Evolutionary conservation across 2,797 vertebrate species (phyloP), one percentile per base, ranked within the genome.

Genomic region (Simalia tracyae): DNA sequence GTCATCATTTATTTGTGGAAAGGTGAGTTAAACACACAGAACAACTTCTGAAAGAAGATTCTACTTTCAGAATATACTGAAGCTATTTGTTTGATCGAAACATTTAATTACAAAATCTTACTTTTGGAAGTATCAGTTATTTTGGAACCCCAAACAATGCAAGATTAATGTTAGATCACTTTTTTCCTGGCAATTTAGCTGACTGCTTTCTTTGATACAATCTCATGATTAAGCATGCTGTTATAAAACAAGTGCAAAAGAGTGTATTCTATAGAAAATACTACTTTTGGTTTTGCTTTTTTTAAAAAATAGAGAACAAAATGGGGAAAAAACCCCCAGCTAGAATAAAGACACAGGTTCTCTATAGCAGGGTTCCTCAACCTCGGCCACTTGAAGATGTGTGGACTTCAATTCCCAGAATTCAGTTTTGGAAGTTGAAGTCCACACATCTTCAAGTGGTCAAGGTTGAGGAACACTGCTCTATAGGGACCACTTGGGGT

Each of bases 1-100:
- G 31, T 31, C 59, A 85, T 72, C 91, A 94, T 84, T 87, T 54
- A 84, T 93, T 93, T 94, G 85, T 63, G 50, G 84, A 92, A 93
- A 54, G 42, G 84, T 22, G 56, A 50, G 91, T n/a, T 89, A 92
- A 94, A 95, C 93, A 89, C 66, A 68, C 0, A 0, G 57, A 92
- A 84, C 54, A 76, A 81, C 14, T 17, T 94, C 81, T 95, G 90
- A 88, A 91, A 91, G 19, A 56, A 92, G 60, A 61, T 60, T 50
- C 81, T 19, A 54, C 36, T 89, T 89, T 68, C 19, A 56, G 14
- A 42, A 85, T 60, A 63, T 66, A 57, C 28, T 90, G 17, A n/a
- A 64, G 84, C 54, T n/a, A 84, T 56, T 54, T 46, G 28, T 63
- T 85, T 28, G 63, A 31, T 36, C 89, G 85, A 85, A 84, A 85